phyloP scores from a whole-genome alignment of 2,888 invertebrate species.

The Acronicta aceris region DNA sequence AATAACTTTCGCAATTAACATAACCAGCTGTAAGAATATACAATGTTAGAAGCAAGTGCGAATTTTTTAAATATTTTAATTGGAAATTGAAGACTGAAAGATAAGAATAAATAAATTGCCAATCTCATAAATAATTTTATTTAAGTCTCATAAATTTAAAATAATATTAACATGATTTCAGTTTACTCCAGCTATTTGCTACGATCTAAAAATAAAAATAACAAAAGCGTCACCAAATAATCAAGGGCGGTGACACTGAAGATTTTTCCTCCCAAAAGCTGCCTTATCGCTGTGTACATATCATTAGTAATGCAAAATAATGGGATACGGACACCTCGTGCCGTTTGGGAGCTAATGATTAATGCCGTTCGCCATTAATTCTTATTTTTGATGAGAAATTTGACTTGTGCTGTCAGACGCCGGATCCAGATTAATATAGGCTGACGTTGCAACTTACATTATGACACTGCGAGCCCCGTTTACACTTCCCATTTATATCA shows the following conservation, averaged over 20 bases:
- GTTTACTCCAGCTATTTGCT: not conserved
- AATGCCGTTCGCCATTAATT: slow-evolving; percentile 88
- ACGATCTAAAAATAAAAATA: slow-evolving; percentile 20
- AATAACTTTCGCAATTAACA: slow-evolving; percentile 74
- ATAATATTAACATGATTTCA: no score
- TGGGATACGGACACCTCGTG: slow-evolving; percentile 89
- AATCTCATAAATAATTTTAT: no score
- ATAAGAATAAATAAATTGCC: no score
- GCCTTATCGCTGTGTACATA: slow-evolving; percentile 87
- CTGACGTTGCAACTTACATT: slow-evolving; percentile 87
- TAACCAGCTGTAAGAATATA: slow-evolving; percentile 67
- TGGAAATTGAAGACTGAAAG: slow-evolving; percentile 6
- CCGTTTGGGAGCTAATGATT: slow-evolving; percentile 88
- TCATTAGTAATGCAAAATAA: slow-evolving; percentile 90
- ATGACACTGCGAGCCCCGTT: slow-evolving; percentile 69
- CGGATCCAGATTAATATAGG: slow-evolving; percentile 88
- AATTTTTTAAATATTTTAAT: slow-evolving; percentile 37
- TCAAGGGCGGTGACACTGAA: slow-evolving; percentile 78
- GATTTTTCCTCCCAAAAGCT: slow-evolving; percentile 78
- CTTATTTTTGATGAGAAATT: slow-evolving; percentile 90
- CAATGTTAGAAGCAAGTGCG: slow-evolving; percentile 26
- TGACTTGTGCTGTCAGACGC: slow-evolving; percentile 87
- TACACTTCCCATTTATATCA: slow-evolving; percentile 49
- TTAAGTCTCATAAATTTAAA: no score
- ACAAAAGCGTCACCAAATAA: slow-evolving; percentile 61